phyloP scores from a whole-genome alignment of 1,140 invertebrate species.

The Hylyphantes graminicola region DNA sequence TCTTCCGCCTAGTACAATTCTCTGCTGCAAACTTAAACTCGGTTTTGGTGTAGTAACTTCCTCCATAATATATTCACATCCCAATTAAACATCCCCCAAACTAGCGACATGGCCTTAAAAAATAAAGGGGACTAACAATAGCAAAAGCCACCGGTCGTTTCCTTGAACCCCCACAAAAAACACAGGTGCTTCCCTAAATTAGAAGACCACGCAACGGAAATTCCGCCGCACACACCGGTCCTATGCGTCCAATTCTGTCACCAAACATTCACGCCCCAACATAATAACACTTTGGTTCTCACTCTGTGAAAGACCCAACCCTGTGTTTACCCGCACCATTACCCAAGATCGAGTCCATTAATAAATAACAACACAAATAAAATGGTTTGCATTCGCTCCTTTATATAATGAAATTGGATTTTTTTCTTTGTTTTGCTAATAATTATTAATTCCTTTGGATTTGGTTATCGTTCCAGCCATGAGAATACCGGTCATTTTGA shows the following conservation, averaged over 20 bases:
- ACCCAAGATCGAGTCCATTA: slow-evolving; percentile 23
- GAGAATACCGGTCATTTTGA: too few relatives aligned
- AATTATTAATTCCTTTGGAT: too few relatives aligned
- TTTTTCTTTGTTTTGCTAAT: background rate
- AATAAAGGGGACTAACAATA: slow-evolving; percentile 18
- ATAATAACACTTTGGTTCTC: background rate
- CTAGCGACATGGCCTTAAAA: background rate
- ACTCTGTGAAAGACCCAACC: background rate
- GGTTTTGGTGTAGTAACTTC: too few relatives aligned
- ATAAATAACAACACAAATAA: slow-evolving; percentile 20
- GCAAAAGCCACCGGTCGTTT: background rate
- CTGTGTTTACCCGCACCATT: slow-evolving; percentile 30
- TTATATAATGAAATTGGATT: too few relatives aligned
- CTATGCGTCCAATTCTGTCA: background rate
- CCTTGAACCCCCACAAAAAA: background rate
- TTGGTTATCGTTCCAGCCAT: too few relatives aligned
- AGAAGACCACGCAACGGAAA: slow-evolving; percentile 18
- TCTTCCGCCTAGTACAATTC: too few relatives aligned
- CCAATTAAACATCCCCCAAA: too few relatives aligned
- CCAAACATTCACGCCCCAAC: background rate
- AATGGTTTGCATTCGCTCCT: too few relatives aligned
- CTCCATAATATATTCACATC: too few relatives aligned
- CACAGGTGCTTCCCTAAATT: slow-evolving; percentile 24
- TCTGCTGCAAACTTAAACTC: too few relatives aligned
- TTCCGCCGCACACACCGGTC: slow-evolving; percentile 24